phyloP scores from a whole-genome alignment of 2,797 vertebrate species.

The Chaenodraco wilsoni region DNA sequence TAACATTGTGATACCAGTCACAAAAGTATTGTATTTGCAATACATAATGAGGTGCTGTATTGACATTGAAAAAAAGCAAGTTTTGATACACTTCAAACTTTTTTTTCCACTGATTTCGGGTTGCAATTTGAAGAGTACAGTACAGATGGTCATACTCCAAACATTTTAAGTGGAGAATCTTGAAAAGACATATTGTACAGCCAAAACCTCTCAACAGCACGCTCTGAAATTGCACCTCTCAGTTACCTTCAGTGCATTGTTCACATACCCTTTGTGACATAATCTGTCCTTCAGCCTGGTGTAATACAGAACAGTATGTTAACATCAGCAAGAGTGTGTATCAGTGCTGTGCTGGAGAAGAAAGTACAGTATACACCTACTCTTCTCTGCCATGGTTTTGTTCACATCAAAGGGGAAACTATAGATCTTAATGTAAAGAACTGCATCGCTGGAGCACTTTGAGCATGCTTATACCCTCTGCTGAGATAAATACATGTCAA shows the following conservation, averaged over 20 bases:
- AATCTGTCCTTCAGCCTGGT: not conserved
- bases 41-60: not conserved
- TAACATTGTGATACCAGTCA: no score
- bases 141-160: not conserved
- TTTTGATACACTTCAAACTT: not conserved
- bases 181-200: not conserved
- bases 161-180: not conserved
- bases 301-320: not conserved
- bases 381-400: not conserved
- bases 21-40: not conserved
- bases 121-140: not conserved
- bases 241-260: conserved; percentile 7
- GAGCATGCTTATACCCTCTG: not conserved
- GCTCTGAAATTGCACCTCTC: not conserved
- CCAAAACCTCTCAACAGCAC: not conserved
- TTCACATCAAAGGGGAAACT: not conserved
- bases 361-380: not conserved
- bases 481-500: not conserved
- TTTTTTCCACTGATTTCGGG: not conserved
- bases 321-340: not conserved
- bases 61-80: not conserved
- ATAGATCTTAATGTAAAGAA: conserved; percentile 7
- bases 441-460: not conserved
- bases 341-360: not conserved
- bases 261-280: not conserved